Base-by-base conservation (phyloP, 2,888 invertebrate genomes). In the Drosophila melanosoma region DNA sequence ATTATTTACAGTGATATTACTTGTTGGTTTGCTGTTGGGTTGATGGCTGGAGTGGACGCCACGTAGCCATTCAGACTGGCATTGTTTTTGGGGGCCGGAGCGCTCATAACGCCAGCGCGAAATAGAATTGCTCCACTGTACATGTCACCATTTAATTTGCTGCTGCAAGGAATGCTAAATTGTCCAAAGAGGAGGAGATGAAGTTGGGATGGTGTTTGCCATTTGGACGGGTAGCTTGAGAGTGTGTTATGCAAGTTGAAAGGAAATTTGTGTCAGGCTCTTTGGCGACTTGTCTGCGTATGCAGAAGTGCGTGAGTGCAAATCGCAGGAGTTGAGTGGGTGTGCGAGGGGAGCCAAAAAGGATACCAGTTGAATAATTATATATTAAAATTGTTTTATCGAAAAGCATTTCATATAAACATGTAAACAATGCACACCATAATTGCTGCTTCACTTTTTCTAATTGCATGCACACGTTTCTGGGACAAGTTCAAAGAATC, bases 141-240 rank as follows among this genome's bases (percentile, higher is more conserved):
- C 87, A 85, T 85, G 84, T 84, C 89, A 89, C 77, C 84, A 85
- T 87, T 89, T 76, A 71, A 76, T 86, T 82, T 84, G 74, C 61
- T 42, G n/a, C 3, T 72, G 58, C 69, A 63, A 87, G 80, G 79
- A 85, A 85, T 89, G 74, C 61, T 48, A 76, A 83, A 81, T 76
- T 81, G 69, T 60, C 71, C 38, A 64, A 51, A 33, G 59, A 40
- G 15, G 40, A 45, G 1, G 49, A 7, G 3, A 2, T 33, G 20
- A 26, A 32, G 23, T 8, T 23, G 11, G 35, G n/a, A 8, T 12
- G 6, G 33, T 10, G 67, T 48, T 48, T 67, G 80, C 59, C 58
- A 76, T 82, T 72, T 63, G 52, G 59, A 59, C 57, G 66, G 64
- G n/a, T 56, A 69, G 66, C 63, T 66, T 35, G 62, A 69, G 67